Base-by-base conservation (phyloP, 1,140 invertebrate genomes). In the Panagrolaimus sp. region DNA sequence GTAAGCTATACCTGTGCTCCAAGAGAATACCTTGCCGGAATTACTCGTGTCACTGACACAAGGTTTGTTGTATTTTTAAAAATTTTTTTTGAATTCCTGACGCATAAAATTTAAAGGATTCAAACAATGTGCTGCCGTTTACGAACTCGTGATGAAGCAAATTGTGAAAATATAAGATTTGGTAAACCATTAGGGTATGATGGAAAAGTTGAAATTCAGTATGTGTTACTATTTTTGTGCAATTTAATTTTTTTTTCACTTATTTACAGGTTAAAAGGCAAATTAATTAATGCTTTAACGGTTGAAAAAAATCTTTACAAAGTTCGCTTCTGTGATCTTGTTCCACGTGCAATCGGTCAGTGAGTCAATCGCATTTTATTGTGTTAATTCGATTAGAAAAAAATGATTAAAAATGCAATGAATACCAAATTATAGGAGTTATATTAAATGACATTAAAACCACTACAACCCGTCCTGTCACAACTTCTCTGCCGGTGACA, bases 91-190 rank as follows among this genome's bases (percentile, higher is more conserved):
- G 17, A 58, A 21, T 21, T 21, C 10, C 17, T 17, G 15, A 65
- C 43, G 4, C 10, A 43, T 32, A 9, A 10, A n/a, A 65, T 48
- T 69, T 83, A 71, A 45, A 81, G 79, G 71, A 74, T 83, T 46
- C 82, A 82, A 83, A 62, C 81, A 43, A 69, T 76, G 64, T 82
- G 80, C 45, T 82, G 80, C 43, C 69, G 71, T 14, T 46, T 82
- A 64, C 62, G 80, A 46, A 75, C 82, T 17, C 67, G 80, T 45
- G 72, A 73, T 38, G 80, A 83, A 64, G 67, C 67, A n/a, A 75
- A 72, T 45, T 82, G 80, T 69, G 70, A 71, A 21, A 72, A 79
- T 21, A 64, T 64, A 26, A 32, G 65, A 17, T 82, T 78, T 72
- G 73, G 67, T 43, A 82, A 82, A 52, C 80, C 80, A 10, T 63